Evolutionary conservation across 2,797 vertebrate species (phyloP).

Genomic region (Gambelia wislizenii): DNA sequence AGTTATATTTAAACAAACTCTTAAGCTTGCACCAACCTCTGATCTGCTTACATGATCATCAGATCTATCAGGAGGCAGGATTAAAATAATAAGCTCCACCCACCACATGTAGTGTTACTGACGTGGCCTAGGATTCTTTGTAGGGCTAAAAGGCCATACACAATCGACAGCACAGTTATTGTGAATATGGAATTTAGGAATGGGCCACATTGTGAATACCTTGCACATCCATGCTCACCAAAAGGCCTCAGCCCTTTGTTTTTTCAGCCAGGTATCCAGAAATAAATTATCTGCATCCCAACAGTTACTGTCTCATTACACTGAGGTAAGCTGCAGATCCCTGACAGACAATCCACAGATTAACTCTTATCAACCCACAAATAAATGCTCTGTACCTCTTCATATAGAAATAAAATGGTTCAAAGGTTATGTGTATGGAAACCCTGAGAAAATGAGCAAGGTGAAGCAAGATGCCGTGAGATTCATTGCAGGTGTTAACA

Average conservation of each 20-base stretch:
- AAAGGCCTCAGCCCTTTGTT: background rate
- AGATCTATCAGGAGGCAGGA: no score
- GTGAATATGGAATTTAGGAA: background rate
- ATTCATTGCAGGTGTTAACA: conserved; percentile 57
- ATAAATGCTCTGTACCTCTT: background rate
- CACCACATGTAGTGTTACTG: background rate
- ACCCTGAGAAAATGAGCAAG: conserved; percentile 28
- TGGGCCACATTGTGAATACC: background rate
- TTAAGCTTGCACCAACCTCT: background rate
- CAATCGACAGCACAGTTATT: background rate
- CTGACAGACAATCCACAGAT: background rate
- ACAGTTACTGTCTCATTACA: background rate
- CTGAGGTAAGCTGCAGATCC: background rate
- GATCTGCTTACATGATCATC: conserved; percentile 22
- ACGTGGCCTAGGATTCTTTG: background rate
- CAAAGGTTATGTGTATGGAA: background rate
- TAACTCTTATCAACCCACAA: background rate
- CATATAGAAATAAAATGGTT: background rate
- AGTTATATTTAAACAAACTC: background rate
- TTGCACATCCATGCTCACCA: background rate
- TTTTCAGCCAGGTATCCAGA: background rate
- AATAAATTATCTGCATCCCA: background rate
- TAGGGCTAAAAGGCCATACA: background rate
- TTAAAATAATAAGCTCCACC: background rate
- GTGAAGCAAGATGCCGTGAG: background rate